phyloP scores from a whole-genome alignment of 2,113 vertebrate species.

The Casuarius casuarius region DNA sequence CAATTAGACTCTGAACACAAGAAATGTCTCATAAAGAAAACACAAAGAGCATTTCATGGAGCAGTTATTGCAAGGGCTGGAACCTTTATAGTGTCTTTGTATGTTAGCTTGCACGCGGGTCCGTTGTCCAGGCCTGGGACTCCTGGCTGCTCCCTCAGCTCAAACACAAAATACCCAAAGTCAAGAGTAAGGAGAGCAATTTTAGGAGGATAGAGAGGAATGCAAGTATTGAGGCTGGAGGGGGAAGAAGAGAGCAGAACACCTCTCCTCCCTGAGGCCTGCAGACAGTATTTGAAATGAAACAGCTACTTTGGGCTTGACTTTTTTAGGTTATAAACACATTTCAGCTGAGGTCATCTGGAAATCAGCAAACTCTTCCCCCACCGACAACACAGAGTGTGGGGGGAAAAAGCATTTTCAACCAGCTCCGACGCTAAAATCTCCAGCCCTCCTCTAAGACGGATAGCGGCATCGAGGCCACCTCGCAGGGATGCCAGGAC shows the following conservation, averaged over 20 bases:
- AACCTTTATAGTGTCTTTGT: not conserved
- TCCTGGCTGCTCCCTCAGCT: not conserved
- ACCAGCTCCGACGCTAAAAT: not conserved
- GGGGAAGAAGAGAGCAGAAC: not conserved
- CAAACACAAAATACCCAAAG: not conserved
- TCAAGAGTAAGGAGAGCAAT: not conserved
- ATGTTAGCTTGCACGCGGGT: not conserved
- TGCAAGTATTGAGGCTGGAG: not conserved
- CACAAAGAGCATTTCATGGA: not conserved
- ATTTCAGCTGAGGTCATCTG: not conserved
- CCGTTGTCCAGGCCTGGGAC: not conserved
- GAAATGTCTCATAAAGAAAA: not conserved
- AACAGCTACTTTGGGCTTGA: conserved; percentile 36
- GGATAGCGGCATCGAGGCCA: accelerated
- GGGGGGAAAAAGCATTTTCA: not conserved
- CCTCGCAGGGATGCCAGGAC: accelerated
- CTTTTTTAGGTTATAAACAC: not conserved
- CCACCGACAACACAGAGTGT: not conserved
- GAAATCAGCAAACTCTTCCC: not conserved
- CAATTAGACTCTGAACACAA: not conserved
- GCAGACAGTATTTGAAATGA: not conserved
- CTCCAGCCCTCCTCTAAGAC: not conserved
- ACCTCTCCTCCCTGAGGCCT: not conserved
- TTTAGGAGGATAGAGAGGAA: not conserved
- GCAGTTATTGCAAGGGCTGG: not conserved